phyloP scores from a whole-genome alignment of 2,113 vertebrate species.

The Callipepla californica region DNA sequence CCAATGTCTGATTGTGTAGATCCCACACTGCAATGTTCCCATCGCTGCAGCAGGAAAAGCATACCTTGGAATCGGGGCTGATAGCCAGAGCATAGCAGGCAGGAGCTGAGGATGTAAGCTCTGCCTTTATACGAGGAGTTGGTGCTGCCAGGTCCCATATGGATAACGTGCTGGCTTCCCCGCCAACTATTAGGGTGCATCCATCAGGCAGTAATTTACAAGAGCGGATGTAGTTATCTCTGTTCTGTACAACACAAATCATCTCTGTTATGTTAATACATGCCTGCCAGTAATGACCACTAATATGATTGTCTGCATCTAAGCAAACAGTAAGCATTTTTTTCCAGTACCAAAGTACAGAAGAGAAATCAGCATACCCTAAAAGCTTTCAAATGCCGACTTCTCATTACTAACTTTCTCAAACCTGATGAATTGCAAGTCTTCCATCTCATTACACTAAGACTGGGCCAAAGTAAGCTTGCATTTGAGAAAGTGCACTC shows the following conservation, averaged over 20 bases:
- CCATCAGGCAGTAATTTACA: conserved; percentile 87
- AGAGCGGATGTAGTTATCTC: conserved; percentile 97
- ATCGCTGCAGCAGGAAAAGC: conserved; percentile 99
- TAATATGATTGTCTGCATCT: not conserved
- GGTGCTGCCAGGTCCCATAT: conserved; percentile 99
- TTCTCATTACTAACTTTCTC: not conserved
- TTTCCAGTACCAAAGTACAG: not conserved
- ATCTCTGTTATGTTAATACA: conserved; percentile 37
- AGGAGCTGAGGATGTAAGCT: conserved; percentile 96
- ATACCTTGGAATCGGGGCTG: conserved; percentile 99
- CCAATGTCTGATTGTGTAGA: conserved; percentile 97
- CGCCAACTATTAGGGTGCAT: conserved; percentile 88
- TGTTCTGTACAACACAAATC: conserved; percentile 86
- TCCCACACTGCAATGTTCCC: conserved; percentile 99
- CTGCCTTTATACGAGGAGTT: conserved; percentile 97
- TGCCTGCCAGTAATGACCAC: not conserved
- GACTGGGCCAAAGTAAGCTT: not conserved
- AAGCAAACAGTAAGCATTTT: not conserved
- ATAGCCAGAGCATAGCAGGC: conserved; percentile 98
- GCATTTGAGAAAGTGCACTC: not conserved
- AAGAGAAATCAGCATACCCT: not conserved
- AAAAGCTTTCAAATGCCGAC: not conserved
- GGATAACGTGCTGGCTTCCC: conserved; percentile 97
- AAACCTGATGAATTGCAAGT: not conserved
- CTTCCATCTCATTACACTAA: not conserved